A percentile compares a stretch with the other conserved stretches of the same genome.
phyloP scores from a whole-genome alignment of 2,797 vertebrate species.

The Dendrocincla tyrannina region DNA sequence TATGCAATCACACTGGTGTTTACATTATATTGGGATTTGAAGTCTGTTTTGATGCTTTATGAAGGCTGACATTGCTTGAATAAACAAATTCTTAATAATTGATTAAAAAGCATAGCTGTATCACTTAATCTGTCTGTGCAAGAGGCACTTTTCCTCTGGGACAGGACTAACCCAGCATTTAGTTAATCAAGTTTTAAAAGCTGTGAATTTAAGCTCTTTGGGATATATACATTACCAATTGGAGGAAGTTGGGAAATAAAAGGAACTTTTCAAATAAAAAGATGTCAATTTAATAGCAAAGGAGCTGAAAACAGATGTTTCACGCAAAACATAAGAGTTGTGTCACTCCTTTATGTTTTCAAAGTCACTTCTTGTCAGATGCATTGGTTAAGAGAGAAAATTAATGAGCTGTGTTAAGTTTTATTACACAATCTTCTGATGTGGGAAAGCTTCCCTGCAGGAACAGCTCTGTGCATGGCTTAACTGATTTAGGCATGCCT shows the following conservation, averaged over 20 bases:
- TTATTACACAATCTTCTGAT: slow-evolving; percentile 78
- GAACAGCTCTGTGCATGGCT: slow-evolving; percentile 60
- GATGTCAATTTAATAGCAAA: slow-evolving; percentile 82
- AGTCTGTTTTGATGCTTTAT: slow-evolving; percentile 70
- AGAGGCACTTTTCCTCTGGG: slow-evolving; percentile 42
- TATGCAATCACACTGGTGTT: slow-evolving; percentile 43
- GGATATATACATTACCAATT: slow-evolving; percentile 76
- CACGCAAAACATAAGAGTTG: slow-evolving; percentile 63
- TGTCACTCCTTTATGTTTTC: slow-evolving; percentile 79
- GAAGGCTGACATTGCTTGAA: slow-evolving; percentile 68
- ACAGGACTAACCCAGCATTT: slow-evolving; percentile 49
- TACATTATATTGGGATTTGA: slow-evolving; percentile 67
- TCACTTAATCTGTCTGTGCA: slow-evolving; percentile 16
- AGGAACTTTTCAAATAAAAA: slow-evolving; percentile 82
- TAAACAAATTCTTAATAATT: slow-evolving; percentile 74
- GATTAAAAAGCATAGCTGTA: slow-evolving; percentile 61
- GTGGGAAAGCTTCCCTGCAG: slow-evolving; percentile 73
- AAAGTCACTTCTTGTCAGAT: slow-evolving; percentile 83
- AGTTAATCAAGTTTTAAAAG: slow-evolving; percentile 70
- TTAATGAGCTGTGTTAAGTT: slow-evolving; percentile 84
- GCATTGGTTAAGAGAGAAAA: slow-evolving; percentile 81
- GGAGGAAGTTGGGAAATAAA: slow-evolving; percentile 82
- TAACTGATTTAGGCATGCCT: slow-evolving; percentile 70
- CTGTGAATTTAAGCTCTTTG: slow-evolving; percentile 71
- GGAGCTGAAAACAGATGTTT: slow-evolving; percentile 83